These are phyloP conservation scores for Phaedon cochleariae DNA, from an alignment of 2,888 invertebrate genomes.

Conservation along the genomic window DNA sequence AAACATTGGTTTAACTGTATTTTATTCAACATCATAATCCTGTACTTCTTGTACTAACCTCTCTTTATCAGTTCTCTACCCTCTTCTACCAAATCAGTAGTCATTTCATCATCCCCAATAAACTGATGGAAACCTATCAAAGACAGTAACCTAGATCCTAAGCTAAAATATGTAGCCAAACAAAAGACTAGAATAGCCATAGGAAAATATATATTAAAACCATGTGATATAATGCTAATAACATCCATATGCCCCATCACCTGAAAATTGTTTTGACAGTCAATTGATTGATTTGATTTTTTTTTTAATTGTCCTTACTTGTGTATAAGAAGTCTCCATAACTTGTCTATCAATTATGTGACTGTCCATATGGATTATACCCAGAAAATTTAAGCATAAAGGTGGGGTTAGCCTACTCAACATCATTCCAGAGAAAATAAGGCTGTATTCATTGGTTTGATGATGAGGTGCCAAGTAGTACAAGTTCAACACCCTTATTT, in stretches of 20 bases:
- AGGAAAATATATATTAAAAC: conserved; percentile 99
- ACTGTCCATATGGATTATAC: conserved; percentile 97
- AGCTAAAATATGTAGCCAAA: conserved; percentile 90
- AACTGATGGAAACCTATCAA: conserved; percentile 97
- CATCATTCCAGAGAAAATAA: conserved; percentile 99
- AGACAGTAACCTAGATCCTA: conserved; percentile 90
- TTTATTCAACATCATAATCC: background rate
- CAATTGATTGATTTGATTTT: background rate
- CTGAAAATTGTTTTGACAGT: conserved; percentile 58
- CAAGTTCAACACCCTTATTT: conserved; percentile 93
- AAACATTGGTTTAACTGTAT: background rate
- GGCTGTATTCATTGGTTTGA: conserved; percentile 97
- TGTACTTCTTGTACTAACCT: conserved; percentile 68
- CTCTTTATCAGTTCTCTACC: conserved; percentile 91
- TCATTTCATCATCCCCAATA: conserved; percentile 92
- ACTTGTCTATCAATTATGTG: conserved; percentile 84
- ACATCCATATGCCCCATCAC: conserved; percentile 99
- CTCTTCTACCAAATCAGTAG: conserved; percentile 92
- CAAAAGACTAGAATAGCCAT: conserved; percentile 95
- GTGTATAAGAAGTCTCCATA: conserved; percentile 93
- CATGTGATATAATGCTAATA: conserved; percentile 93
- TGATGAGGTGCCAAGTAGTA: conserved; percentile 98
- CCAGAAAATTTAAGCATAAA: conserved; percentile 97
- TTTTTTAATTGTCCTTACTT: conserved; percentile 67
- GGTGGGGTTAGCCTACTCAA: conserved; percentile 97